A percentile compares a stretch with the other conserved stretches of the same genome.
These are phyloP conservation scores for Hydractinia echinata DNA, from an alignment of 30 jellyfish, hydroid and myxozoan genomes.

Conservation along the genomic window DNA sequence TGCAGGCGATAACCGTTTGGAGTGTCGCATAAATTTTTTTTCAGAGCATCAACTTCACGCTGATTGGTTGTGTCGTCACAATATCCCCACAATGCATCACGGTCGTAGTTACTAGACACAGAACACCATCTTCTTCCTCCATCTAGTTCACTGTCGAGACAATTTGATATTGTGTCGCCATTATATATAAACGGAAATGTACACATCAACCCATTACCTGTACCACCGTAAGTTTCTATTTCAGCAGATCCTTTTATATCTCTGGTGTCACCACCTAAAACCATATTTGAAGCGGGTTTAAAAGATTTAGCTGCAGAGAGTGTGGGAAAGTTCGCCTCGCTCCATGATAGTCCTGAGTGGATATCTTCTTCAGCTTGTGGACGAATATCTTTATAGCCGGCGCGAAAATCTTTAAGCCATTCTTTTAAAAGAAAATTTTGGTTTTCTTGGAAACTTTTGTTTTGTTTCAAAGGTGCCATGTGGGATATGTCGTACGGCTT, in stretches of 20 bases:
- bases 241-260: background rate
- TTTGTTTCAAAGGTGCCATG: background rate
- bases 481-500: background rate
- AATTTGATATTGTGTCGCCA: background rate
- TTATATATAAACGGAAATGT: slow-evolving; percentile 6
- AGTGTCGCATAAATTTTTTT: slow-evolving; percentile 6
- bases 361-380: too few species aligned
- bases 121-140: slow-evolving; percentile 16
- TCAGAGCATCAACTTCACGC: background rate
- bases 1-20: slow-evolving; percentile 11
- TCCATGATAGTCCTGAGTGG: too few species aligned
- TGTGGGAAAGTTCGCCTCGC: too few species aligned
- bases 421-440: background rate
- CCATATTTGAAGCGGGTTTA: too few species aligned
- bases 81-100: slow-evolving; percentile 24
- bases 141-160: background rate
- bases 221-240: slow-evolving; percentile 14
- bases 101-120: slow-evolving; percentile 22
- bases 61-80: background rate
- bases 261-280: background rate
- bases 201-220: background rate
- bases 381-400: too few species aligned
- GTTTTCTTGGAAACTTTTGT: background rate
- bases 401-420: background rate
- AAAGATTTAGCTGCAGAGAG: too few species aligned